These are phyloP conservation scores for Euspilapteryx auroguttella DNA, from an alignment of 2,888 invertebrate genomes.

Conservation along the genomic window DNA sequence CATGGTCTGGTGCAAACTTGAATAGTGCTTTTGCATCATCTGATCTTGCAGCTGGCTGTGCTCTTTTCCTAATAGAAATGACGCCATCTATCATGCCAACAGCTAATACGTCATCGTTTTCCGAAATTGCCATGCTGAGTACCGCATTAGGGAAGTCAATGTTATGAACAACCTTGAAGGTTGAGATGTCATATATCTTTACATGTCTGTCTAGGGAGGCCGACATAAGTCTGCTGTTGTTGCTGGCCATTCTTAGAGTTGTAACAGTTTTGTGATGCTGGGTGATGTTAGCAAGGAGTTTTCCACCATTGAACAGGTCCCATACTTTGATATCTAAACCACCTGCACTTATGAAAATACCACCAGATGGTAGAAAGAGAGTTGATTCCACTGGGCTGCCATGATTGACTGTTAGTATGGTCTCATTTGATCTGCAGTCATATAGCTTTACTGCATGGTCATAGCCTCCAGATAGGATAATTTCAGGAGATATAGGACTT, in stretches of 20 bases:
- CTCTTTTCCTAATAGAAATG: slow-evolving; percentile 81
- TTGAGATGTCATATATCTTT: slow-evolving; percentile 86
- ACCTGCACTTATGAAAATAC: slow-evolving; percentile 89
- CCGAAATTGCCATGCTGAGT: slow-evolving; percentile 77
- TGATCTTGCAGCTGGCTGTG: slow-evolving; percentile 48
- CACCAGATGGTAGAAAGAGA: slow-evolving; percentile 85
- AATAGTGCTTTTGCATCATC: slow-evolving; percentile 34
- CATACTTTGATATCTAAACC: slow-evolving; percentile 90
- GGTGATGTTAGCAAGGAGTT: slow-evolving; percentile 78
- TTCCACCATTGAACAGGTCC: slow-evolving; percentile 89
- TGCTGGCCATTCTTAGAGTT: slow-evolving; percentile 77
- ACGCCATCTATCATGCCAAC: slow-evolving; percentile 93
- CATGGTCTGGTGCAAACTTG: slow-evolving; percentile 57
- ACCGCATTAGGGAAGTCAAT: slow-evolving; percentile 90
- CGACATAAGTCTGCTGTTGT: slow-evolving; percentile 82
- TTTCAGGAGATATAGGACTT: slow-evolving; percentile 74
- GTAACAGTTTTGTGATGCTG: slow-evolving; percentile 97
- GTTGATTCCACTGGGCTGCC: slow-evolving; percentile 89
- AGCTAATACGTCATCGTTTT: slow-evolving; percentile 80
- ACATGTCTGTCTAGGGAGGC: slow-evolving; percentile 92
- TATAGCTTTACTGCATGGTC: slow-evolving; percentile 87
- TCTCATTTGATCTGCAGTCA: slow-evolving; percentile 75
- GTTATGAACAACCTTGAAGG: slow-evolving; percentile 86
- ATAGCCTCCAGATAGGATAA: slow-evolving; percentile 85
- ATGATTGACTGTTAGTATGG: slow-evolving; percentile 78